phyloP scores from a whole-genome alignment of 2,113 vertebrate genomes.

The Rafetus swinhoei region DNA sequence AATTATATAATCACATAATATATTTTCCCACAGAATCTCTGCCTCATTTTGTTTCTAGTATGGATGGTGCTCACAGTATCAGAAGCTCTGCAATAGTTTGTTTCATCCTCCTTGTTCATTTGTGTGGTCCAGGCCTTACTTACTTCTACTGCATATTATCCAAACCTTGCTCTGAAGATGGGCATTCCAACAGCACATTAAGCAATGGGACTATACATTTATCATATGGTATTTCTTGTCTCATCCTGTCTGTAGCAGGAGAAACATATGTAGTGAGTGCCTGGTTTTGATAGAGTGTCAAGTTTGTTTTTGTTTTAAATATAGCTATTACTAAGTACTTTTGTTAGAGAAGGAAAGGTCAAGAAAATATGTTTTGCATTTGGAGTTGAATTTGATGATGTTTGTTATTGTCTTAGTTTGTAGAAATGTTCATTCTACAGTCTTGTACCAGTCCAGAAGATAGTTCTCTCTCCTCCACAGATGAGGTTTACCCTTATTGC shows the following conservation, averaged over 20 bases:
- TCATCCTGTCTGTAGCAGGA: not conserved
- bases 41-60: not conserved
- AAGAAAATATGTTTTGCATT: not conserved
- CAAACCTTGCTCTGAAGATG: constrained; percentile 21
- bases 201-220: not conserved
- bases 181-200: no score
- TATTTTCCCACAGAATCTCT: not conserved
- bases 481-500: not conserved
- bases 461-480: not conserved
- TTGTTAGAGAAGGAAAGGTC: not conserved
- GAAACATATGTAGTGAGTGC: not conserved
- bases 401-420: not conserved
- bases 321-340: not conserved
- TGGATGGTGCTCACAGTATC: not conserved
- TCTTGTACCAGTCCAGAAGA: not conserved
- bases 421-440: not conserved
- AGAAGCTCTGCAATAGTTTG: not conserved
- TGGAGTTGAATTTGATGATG: not conserved
- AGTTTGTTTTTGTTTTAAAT: not conserved
- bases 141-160: constrained; percentile 50
- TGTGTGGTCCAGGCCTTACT: constrained; percentile 42
- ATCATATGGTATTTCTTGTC: not conserved
- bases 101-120: constrained; percentile 23
- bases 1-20: not conserved
- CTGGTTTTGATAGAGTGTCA: not conserved